Base-by-base conservation (phyloP, 2,888 invertebrate species). In the Phymatocera aterrima region DNA sequence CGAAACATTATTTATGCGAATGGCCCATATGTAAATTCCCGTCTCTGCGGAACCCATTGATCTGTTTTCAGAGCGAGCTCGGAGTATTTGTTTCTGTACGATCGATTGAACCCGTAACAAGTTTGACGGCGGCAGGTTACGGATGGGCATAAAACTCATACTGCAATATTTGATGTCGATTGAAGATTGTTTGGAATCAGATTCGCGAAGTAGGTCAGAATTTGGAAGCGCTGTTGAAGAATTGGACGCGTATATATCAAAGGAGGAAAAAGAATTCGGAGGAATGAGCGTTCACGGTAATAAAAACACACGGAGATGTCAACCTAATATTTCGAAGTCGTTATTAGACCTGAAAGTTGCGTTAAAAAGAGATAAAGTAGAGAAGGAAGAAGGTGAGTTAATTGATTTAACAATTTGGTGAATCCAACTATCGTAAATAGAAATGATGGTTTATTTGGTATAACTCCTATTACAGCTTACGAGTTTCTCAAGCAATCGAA, bases 201-300 rank as follows among this genome's bases (percentile, higher is more conserved):
- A 51, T 15, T 34, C 21, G 15, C 4, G 34, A 48, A 48, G 12
- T 48, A 34, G 43, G 12, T 18, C 8, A 21, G 43, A 60, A 40
- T 40, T 57, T 2, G 40, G 4, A 3, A 75, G n/a, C 24, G 77
- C 51, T 1, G 79, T 80, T 15, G 5, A 34, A 31, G 68, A 74
- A 46, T 68, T 81, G 6, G 81, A 81, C 54, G 80, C 80, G 8
- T 80, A 81, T 21, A 80, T 81, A 77, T 54, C 37, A 3, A 54
- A 43, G 8, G 70, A 79, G 18, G 80, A 80, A 31, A 72, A 60
- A 31, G 37, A 28, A 77, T 81, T 46, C 57, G 78, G 77, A 10
- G 75, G 24, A 28, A 75, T 79, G 43, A 77, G 64, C 18, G 24
- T 37, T 24, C 8, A 54, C 51, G 48, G 34, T 40, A 48, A 40